These are phyloP conservation scores for Nebria brevicollis DNA, from an alignment of 2,888 invertebrate species.

Conservation along the genomic window DNA sequence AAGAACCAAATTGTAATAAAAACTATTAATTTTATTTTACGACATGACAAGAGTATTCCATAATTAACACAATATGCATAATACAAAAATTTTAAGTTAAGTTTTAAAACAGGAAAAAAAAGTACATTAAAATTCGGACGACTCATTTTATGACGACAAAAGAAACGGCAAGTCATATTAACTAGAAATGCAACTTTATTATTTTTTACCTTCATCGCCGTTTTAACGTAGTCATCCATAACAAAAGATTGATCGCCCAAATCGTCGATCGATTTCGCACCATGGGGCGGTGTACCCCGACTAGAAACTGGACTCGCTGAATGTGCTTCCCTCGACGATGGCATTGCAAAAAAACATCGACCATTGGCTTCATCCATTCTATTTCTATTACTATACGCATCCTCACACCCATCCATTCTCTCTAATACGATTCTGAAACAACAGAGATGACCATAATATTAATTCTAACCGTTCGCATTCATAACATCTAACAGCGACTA, in stretches of 20 bases:
- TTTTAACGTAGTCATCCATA: conserved; percentile 85
- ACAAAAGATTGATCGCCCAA: conserved; percentile 85
- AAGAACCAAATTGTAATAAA: too few species aligned
- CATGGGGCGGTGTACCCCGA: conserved; percentile 48
- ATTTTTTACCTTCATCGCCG: conserved; percentile 80
- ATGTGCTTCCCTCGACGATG: conserved; percentile 42
- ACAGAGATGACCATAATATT: not conserved
- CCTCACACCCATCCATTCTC: conserved; percentile 36
- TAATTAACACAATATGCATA: not conserved
- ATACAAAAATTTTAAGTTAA: not conserved
- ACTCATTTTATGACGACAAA: not conserved
- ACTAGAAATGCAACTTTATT: not conserved
- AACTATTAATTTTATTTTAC: too few species aligned
- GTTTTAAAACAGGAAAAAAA: not conserved
- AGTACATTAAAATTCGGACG: not conserved
- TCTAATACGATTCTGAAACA: not conserved
- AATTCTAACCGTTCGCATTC: not conserved
- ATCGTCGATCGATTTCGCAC: conserved; percentile 65
- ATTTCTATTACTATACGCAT: not conserved
- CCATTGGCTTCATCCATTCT: conserved; percentile 4
- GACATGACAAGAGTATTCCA: too few species aligned
- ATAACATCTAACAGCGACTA: not conserved
- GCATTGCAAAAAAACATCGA: conserved; percentile 30
- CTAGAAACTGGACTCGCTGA: conserved; percentile 28
- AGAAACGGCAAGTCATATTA: not conserved